A percentile compares a stretch with the other conserved stretches of the same genome.
Conservation (phyloP, 2,113 vertebrate genomes). For the Rallus limicola region DNA sequence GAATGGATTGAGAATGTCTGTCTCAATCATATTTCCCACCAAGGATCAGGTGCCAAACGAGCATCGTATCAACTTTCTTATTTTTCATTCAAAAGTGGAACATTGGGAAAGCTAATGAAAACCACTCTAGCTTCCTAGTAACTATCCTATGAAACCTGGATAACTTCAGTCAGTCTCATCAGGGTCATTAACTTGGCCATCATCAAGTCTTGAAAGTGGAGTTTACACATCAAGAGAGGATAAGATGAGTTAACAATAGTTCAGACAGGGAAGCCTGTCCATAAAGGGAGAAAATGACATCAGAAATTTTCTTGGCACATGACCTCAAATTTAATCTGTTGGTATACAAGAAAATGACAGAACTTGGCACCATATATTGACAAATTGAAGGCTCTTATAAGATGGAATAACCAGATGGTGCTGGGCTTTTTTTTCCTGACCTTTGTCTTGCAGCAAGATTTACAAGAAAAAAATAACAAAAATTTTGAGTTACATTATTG, state of each 20-base stretch:
- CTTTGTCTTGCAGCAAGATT: background rate
- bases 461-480: background rate
- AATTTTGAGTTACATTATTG: background rate
- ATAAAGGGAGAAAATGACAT: background rate
- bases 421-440: background rate
- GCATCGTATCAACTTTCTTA: background rate
- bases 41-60: background rate
- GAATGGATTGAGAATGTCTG: background rate
- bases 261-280: background rate
- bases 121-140: background rate
- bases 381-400: background rate
- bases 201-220: background rate
- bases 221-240: background rate
- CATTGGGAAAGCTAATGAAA: background rate
- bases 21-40: background rate
- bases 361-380: background rate
- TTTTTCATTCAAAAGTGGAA: background rate
- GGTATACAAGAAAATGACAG: background rate
- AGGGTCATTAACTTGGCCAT: background rate
- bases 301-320: background rate
- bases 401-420: background rate
- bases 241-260: background rate
- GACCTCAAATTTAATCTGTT: background rate
- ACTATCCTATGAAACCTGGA: background rate
- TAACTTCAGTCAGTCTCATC: background rate